Evolutionary conservation across 2,113 vertebrate species (phyloP), one percentile per base, ranked within the genome.

Genomic region (Silurus glanis): DNA sequence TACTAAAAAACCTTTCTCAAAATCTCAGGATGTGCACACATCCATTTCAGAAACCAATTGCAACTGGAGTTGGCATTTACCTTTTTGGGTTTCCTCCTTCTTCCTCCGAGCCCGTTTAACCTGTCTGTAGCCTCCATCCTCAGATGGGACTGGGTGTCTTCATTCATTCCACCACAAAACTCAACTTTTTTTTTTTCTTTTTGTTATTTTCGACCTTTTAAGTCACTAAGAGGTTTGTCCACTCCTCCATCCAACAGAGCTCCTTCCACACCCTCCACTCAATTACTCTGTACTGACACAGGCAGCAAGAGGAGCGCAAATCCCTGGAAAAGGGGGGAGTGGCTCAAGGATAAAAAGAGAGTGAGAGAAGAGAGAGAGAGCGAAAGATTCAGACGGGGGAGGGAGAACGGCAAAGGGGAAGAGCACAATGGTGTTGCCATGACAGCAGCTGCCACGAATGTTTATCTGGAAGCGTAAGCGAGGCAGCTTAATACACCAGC

Each of bases 61-160:
- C 58, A 81, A 66, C 23, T 58, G 17, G 19, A 80, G 49, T n/a
- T 47, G 45, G 0, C 83, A 55, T 92, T 90, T 96, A 98, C 98
- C 98, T 98, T 98, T 91, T 95, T 97, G 90, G 98, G 97, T 94
- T 93, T 96, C 90, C 96, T 98, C 64, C 96, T 96, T 59, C 96
- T 90, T 92, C 96, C 96, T 16, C 93, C 96, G 58, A 95, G 90
- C 53, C 97, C 97, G 17, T 97, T 98, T 89, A 95, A 95, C 84
- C 95, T 96, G 90, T 98, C 98, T 0, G 95, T 95, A 86, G 95
- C 92, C 92, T 98, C 97, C 93, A 97, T 96, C 93, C 93, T 96
- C 90, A 94, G 96, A 92, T 96, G 95, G 88, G 95, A 95, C 88
- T 97, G 91, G 87, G 87, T 92, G 91, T 95, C 94, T 90, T 95